Evolutionary conservation across 2,888 invertebrate species (phyloP), one percentile per base, ranked within the genome.

Genomic region (Pecten maximus): DNA sequence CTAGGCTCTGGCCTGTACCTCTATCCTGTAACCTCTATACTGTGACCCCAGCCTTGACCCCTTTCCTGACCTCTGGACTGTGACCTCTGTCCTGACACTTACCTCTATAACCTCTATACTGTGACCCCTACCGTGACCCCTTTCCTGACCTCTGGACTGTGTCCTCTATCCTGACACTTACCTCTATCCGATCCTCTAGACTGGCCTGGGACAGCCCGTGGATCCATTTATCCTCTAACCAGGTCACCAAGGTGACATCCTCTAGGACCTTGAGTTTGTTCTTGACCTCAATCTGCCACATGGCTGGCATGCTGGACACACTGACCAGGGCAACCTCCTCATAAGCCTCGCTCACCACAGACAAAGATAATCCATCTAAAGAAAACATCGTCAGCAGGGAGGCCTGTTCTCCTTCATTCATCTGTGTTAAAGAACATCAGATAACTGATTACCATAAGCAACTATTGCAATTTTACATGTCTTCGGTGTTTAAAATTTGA

Each of bases 231-330:
- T 98, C 98, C 96, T 98, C 98, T 88, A 98, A 97, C 98, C 98
- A 98, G 0, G 98, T 97, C 4, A 98, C 98, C 40, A 98, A 96
- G 94, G 98, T 98, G 48, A 98, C 97, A 0, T 98, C 98, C 40
- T 91, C 91, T 2, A 98, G 96, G 50, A 98, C 97, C 96, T 98
- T 98, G 98, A 98, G 98, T 95, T 98, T 98, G 94, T 98, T 98
- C 35, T 98, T 98, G 0, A 98, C 98, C 94, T 98, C 98, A 1
- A 98, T 98, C 96, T 98, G 98, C 98, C 98, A 98, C 91, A 98
- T 97, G 0, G 98, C 98, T 0, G 98, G 97, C 0, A 98, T 97
- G 94, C 98, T 98, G 0, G 97, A 97, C 39, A 98, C 94, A 93
- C 98, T 98, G 0, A 98, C 96, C 93, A 98, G 98, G 0, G 98